Base-by-base conservation (phyloP, 2,797 vertebrate genomes). In the Capromys pilorides region DNA sequence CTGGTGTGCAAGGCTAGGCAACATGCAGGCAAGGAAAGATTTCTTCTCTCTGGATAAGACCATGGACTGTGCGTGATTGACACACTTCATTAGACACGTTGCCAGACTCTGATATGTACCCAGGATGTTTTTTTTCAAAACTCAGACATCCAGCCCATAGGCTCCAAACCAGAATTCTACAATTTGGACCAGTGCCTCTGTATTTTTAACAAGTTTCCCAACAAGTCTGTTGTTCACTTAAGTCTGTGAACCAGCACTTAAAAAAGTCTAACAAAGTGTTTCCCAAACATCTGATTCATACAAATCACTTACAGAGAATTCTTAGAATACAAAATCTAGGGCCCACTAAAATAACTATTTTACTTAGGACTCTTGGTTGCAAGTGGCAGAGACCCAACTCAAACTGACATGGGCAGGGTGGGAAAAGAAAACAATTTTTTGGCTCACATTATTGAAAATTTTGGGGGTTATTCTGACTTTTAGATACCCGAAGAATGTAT, bases 241-340 rank as follows among this genome's bases (percentile, higher is more conserved):
- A 86, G 33, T 88, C 89, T 86, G 81, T 75, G 59, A 91, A 93
- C 28, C 11, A 78, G 18, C 33, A 66, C 85, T 89, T 33, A 59
- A 85, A 77, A 93, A 94, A 94, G 88, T 67, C 91, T 89, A 81
- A 22, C 75, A 18, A 94, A 95, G n/a, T 67, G 61, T 51, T 81
- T 96, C 93, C 71, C 89, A 92, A 95, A 95, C 51, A 95, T 81
- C 45, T 91, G 77, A 96, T 33, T 89, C 92, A 87, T 24, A 88
- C 7, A 78, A 84, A 89, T 77, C 71, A 94, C 62, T 77, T 75
- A 54, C 8, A 51, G 54, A 91, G 33, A 95, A 71, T 62, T 90
- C 64, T 91, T 67, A 61, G 88, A 85, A 61, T 75, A 77, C 33
- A 90, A 78, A 81, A 84, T 91, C 21, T 89, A 93, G 81, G 59